These are phyloP conservation scores for Radopholus similis DNA, from an alignment of 1,140 invertebrate genomes.

Conservation along the genomic window DNA sequence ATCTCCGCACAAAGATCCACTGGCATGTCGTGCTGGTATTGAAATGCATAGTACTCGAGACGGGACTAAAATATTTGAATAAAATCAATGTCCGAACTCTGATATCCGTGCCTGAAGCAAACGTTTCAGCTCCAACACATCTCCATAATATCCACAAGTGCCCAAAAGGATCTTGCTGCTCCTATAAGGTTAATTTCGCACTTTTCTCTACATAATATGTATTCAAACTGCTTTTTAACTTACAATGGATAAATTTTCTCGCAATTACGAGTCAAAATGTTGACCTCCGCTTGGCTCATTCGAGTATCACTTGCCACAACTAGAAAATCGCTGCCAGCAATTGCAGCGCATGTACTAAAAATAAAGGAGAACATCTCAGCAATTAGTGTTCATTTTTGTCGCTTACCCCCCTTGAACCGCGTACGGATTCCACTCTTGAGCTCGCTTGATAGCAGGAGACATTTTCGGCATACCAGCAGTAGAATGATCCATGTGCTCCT, in stretches of 20 bases:
- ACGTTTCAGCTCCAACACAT: conserved; percentile 84
- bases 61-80: conserved; percentile 41
- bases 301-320: conserved; percentile 86
- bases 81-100: conserved; percentile 4
- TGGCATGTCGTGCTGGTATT: conserved; percentile 87
- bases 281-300: conserved; percentile 76
- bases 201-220: background rate
- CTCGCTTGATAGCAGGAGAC: conserved; percentile 21
- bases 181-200: conserved; percentile 59
- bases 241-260: conserved; percentile 65
- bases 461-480: conserved; percentile 37
- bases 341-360: conserved; percentile 67
- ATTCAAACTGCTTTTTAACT: conserved; percentile 33
- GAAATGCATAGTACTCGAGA: conserved; percentile 73
- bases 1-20: conserved; percentile 88
- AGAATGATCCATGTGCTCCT: conserved; percentile 38
- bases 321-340: conserved; percentile 84
- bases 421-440: conserved; percentile 52
- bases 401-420: conserved; percentile 50
- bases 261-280: conserved; percentile 80
- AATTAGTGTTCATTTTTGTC: background rate
- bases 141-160: conserved; percentile 90
- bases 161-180: conserved; percentile 80
- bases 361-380: background rate
- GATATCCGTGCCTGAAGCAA: conserved; percentile 67